phyloP scores from a whole-genome alignment of 2,888 invertebrate species.

The Ectemnius cavifrons region DNA sequence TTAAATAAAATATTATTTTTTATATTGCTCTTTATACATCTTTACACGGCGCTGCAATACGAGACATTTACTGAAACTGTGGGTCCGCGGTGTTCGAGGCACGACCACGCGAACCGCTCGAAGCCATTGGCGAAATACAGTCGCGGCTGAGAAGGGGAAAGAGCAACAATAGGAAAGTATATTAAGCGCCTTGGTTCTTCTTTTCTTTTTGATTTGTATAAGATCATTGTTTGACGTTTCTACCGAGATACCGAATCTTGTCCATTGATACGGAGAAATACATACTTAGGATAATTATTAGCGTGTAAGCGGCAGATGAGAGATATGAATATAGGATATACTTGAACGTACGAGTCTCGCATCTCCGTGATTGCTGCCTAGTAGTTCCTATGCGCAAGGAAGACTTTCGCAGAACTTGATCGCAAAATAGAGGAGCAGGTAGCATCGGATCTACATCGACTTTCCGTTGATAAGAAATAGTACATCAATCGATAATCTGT shows the following conservation, averaged over 20 bases:
- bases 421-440: conserved; percentile 57
- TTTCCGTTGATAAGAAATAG: conserved; percentile 51
- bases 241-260: conserved; percentile 57
- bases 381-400: conserved; percentile 69
- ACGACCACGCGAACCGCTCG: conserved; percentile 20
- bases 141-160: conserved; percentile 31
- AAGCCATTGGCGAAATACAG: conserved; percentile 31
- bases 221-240: conserved; percentile 51
- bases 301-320: conserved; percentile 61
- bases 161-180: conserved; percentile 34
- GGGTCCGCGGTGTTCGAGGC: conserved; percentile 27
- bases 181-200: conserved; percentile 47
- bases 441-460: conserved; percentile 58
- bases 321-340: conserved; percentile 58
- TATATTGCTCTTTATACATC: conserved; percentile 67
- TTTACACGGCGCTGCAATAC: conserved; percentile 45
- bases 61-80: conserved; percentile 15
- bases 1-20: conserved; percentile 74
- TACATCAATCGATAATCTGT: conserved; percentile 65
- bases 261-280: conserved; percentile 51
- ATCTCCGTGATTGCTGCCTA: conserved; percentile 68
- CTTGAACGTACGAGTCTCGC: conserved; percentile 62
- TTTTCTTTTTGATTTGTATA: conserved; percentile 62
- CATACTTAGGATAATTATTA: conserved; percentile 66
- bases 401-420: conserved; percentile 48